Percentiles rank a stretch among this genome's conserved stretches.
Conservation (phyloP, 1,140 invertebrate species). For the Tetragnatha versicolor region DNA sequence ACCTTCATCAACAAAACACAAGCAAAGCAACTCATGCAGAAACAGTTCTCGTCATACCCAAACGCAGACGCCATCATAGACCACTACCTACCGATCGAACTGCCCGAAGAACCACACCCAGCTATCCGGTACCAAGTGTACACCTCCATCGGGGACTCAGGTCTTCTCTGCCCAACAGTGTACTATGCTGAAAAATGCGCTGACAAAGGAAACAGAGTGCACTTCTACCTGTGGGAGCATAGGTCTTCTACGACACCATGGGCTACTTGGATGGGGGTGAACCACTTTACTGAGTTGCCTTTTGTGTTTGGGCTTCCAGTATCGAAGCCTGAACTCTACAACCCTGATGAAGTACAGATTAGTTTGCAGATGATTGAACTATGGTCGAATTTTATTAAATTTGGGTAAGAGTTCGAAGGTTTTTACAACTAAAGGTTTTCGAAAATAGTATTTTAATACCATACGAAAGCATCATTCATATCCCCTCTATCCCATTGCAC, state of each 20-base stretch:
- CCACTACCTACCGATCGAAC: too few relatives aligned
- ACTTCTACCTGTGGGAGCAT: constrained; percentile 54
- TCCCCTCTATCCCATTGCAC: too few relatives aligned
- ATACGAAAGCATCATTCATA: too few relatives aligned
- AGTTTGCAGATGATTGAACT: constrained; percentile 44
- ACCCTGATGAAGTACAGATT: constrained; percentile 28
- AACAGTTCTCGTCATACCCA: too few relatives aligned
- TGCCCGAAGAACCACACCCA: too few relatives aligned
- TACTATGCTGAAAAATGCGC: neutral
- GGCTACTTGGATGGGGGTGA: constrained; percentile 49
- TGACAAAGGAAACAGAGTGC: constrained; percentile 21
- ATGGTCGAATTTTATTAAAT: constrained; percentile 50
- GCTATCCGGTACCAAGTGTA: neutral
- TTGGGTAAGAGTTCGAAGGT: too few relatives aligned
- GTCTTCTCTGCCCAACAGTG: neutral
- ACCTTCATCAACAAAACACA: too few relatives aligned
- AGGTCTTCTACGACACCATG: constrained; percentile 24
- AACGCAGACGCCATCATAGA: too few relatives aligned
- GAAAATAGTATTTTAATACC: too few relatives aligned
- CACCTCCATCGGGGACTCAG: neutral
- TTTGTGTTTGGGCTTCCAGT: constrained; percentile 56
- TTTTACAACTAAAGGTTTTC: too few relatives aligned
- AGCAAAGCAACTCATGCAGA: too few relatives aligned
- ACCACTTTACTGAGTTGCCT: constrained; percentile 50
- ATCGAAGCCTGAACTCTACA: constrained; percentile 8